Base-by-base conservation (phyloP, 2,113 vertebrate genomes). In the Psettodes erumei region DNA sequence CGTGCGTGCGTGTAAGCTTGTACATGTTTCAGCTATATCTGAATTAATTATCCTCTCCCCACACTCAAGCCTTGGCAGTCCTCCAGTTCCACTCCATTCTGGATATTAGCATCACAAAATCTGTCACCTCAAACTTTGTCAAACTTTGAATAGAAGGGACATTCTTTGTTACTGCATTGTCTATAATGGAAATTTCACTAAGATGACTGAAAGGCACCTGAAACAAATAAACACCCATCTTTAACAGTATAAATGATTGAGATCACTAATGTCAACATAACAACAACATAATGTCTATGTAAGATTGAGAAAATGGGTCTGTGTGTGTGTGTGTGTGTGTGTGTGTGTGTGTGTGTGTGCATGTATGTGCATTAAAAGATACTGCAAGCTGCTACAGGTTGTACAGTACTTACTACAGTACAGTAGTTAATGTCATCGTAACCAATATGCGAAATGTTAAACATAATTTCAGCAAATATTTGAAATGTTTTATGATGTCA, bases 341-440 rank as follows among this genome's bases (percentile, higher is more conserved):
- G 45, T 71, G 65, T 42, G 28, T 61, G 51, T 53, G 21, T 50
- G 21, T 53, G 38, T 55, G 19, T 43, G 55, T 50, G 19, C n/a
- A 2, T 47, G 54, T 53, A 51, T 35, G 77, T 45, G 83, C 78
- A 84, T 79, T 82, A 72, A 88, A 81, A 75, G 69, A 86, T 76
- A 69, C 75, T 84, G 58, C 67, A 83, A 86, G 88, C 88, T 91
- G 88, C 91, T 89, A 89, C 60, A 76, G 61, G 62, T 77, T 90
- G 86, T 88, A 86, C 84, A 84, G 59, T 61, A 62, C 64, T 79
- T 32, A 70, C 33, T 62, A 75, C 77, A 45, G 38, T n/a, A n/a
- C n/a, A n/a, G n/a, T n/a, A 56, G 19, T 21, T 19, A 25, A 54
- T 54, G 30, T 42, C 45, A 79, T 76, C 25, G 42, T 77, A 75